Evolutionary conservation across 2,113 vertebrate species (phyloP), one percentile per base, ranked within the genome.

Genomic region (Catharus bicknelli): DNA sequence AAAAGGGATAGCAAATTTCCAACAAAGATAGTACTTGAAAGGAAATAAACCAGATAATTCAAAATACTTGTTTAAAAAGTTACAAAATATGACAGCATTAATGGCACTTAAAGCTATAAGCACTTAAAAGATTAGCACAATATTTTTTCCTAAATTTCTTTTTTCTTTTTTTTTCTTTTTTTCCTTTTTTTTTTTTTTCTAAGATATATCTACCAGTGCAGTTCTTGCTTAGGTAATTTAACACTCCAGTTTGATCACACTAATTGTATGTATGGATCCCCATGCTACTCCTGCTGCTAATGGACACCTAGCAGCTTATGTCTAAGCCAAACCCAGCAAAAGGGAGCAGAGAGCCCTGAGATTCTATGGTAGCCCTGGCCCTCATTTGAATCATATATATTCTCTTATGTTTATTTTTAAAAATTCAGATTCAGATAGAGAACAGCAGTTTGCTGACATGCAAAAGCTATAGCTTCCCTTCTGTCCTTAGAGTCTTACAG

Each of bases 101-200:
- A 98, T 98, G 97, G 98, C 98, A 98, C 98, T 98, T 98, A 97
- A 96, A 97, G 96, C 96, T 98, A 92, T 97, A 97, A 98, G 97
- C 97, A 97, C 96, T 97, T 96, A 95, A 96, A 97, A 96, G 78
- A 90, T 96, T 92, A 94, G 63, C 63, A 88, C 91, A 89, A 61
- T 75, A 79, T 73, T 73, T 92, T 90, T 83, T 70, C 63, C 38
- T 76, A 70, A 58, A 58, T 66, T 85, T 88, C 9, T 58, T 64
- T 38, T 73, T 66, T 7, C 5, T 38, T 76, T 50, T 81, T 64
- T 38, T 73, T 66, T 7, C 5, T 38, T 76, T 50, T 81, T 95
- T 70, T 83, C 7, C 18, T 95, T 70, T 57, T 63, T 36, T 72
- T 83, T 47, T 23, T 95, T 72, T 83, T 96, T 88, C 89, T 91